phyloP scores from a whole-genome alignment of 2,888 invertebrate genomes.

The Acrobeloides nanus region DNA sequence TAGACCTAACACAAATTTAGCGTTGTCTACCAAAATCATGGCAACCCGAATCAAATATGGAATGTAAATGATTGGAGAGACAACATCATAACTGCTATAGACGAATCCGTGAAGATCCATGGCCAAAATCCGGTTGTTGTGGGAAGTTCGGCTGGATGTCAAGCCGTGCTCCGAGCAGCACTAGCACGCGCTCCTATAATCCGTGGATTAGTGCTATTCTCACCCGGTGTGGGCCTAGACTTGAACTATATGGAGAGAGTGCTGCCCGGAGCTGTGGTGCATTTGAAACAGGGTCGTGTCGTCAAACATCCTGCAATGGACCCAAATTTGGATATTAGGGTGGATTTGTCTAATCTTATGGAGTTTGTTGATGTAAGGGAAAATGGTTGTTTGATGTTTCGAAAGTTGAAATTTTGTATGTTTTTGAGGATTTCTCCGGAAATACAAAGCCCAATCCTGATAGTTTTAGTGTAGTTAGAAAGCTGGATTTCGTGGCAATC shows the following conservation, averaged over 20 bases:
- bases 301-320: conserved; percentile 18
- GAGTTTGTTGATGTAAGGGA: conserved; percentile 22
- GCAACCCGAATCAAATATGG: conserved; percentile 14
- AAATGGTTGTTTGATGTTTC: no score
- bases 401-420: no score
- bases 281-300: conserved; percentile 10
- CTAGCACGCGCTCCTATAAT: conserved; percentile 5
- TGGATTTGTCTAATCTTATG: conserved; percentile 16
- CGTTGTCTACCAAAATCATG: conserved; percentile 20
- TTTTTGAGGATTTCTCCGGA: no score
- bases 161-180: conserved; percentile 23
- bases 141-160: conserved; percentile 23
- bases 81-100: conserved; percentile 13
- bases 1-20: conserved; percentile 11
- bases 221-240: conserved; percentile 24
- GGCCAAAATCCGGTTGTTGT: conserved; percentile 14
- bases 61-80: conserved; percentile 22
- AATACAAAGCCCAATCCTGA: no score
- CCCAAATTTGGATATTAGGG: conserved; percentile 10
- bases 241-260: conserved; percentile 24
- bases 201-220: conserved; percentile 19
- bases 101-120: neutral
- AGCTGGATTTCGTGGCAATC: no score
- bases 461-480: no score
- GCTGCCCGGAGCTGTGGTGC: conserved; percentile 17